Evolutionary conservation across 2,113 vertebrate species (phyloP), one percentile per base, ranked within the genome.

Genomic region (Tichodroma muraria): DNA sequence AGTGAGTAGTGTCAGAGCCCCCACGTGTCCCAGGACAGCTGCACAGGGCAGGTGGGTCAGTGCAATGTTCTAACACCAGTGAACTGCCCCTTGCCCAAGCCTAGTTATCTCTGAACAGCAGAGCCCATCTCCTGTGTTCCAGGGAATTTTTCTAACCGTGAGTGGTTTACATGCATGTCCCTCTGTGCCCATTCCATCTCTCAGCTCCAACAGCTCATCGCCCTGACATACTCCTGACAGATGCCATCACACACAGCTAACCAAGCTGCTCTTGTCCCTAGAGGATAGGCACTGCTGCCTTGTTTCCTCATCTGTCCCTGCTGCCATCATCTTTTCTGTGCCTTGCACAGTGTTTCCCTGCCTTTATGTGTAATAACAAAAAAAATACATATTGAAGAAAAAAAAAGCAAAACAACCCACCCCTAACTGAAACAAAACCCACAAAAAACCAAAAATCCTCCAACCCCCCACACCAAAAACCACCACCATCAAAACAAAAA

Each of bases 161-260:
- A 30, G 12, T 9, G 2, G 12, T 21, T 77, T 20, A 20, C 10
- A 10, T 0, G 1, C 10, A 10, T 40, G 37, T 35, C 8, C 45
- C 22, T 7, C 7, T 6, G 37, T 21, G 50, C 15, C 21, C 20
- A 6, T 33, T 50, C 28, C 40, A 35, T 1, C 44, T 49, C 56
- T 33, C 49, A 33, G 52, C 35, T 72, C 68, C 3, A 47, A 60
- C 15, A 69, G 68, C 40, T 57, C 13, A 6, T 47, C 2, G 11
- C 27, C 77, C 45, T 37, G 27, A n/a, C n/a, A 1, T 9, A 33
- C 5, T 38, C 52, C 37, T 2, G 3, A 44, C 24, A 66, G 42
- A 56, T 40, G 33, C 45, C 85, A 76, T 9, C 24, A 37, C 50
- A 37, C 17, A 57, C 5, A 16, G 22, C 42, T 40, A 71, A 61